Percentiles rank a stretch among this genome's conserved stretches.
Conservation (phyloP, 2,113 vertebrate species). For the Nyctereutes procyonoides region DNA sequence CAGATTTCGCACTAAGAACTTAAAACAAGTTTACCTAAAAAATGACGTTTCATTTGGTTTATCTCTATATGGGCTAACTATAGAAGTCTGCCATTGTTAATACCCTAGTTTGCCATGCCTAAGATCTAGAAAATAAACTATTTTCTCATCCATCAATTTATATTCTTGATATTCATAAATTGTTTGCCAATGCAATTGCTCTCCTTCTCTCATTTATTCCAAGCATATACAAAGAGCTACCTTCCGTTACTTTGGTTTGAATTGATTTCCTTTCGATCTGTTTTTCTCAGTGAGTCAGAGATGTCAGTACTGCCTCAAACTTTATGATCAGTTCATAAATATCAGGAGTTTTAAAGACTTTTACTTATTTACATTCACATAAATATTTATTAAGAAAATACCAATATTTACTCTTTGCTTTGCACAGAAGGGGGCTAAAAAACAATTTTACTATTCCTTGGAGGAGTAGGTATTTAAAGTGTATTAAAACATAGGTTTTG, state of each 20-base stretch:
- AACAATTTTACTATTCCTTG: constrained; percentile 68
- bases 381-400: constrained; percentile 69
- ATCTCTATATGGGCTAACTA: neutral
- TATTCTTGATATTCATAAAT: neutral
- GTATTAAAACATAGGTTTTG: neutral
- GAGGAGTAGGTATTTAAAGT: neutral
- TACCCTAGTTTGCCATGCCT: neutral
- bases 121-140: neutral
- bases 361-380: constrained; percentile 45
- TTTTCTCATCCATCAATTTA: neutral
- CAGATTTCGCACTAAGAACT: neutral
- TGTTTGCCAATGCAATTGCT: neutral
- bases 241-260: constrained; percentile 46
- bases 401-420: neutral
- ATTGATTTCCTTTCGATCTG: constrained; percentile 66
- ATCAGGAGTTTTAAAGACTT: neutral
- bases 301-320: neutral
- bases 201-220: neutral
- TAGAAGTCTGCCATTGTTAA: neutral
- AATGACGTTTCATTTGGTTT: neutral
- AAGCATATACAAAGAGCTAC: constrained; percentile 22
- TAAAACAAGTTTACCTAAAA: neutral
- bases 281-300: constrained; percentile 27
- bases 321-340: constrained; percentile 64
- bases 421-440: constrained; percentile 61